phyloP scores from a whole-genome alignment of 92 coral and sea anemone species.

The Parazoanthus swiftii region DNA sequence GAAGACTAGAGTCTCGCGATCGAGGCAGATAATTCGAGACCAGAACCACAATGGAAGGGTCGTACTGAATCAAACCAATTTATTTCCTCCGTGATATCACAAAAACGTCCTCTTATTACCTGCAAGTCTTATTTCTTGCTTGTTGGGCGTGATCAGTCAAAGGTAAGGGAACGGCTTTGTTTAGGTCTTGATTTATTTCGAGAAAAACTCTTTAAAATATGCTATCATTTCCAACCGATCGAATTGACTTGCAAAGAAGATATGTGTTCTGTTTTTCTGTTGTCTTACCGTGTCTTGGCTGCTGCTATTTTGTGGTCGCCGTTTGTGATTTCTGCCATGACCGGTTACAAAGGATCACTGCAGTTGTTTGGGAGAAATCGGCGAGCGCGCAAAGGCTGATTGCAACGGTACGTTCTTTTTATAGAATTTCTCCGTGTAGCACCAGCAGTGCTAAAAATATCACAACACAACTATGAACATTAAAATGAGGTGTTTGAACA shows the following conservation, averaged over 20 bases:
- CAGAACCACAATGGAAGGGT: constrained; percentile 24
- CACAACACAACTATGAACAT: neutral
- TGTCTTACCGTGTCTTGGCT: neutral
- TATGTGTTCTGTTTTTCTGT: neutral
- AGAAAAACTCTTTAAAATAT: neutral
- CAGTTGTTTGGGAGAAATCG: neutral
- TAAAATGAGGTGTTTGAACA: neutral
- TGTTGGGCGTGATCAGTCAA: neutral
- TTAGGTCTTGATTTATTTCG: neutral
- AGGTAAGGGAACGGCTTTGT: constrained; percentile 19
- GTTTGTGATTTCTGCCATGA: neutral
- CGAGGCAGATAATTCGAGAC: constrained; percentile 35
- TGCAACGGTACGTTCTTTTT: neutral
- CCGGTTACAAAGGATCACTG: neutral
- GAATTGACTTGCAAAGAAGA: neutral
- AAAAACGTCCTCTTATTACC: neutral
- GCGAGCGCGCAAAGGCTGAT: neutral
- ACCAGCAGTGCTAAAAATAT: neutral
- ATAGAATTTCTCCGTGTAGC: neutral
- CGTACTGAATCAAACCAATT: neutral
- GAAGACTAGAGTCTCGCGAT: constrained; percentile 61
- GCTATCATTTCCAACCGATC: constrained; percentile 9
- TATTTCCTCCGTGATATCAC: neutral
- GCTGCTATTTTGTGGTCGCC: neutral
- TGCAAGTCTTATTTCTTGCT: neutral